Percentiles rank a stretch among this genome's conserved stretches.
Conservation (phyloP, 1,140 invertebrate species). For the Rhyzopertha dominica region DNA sequence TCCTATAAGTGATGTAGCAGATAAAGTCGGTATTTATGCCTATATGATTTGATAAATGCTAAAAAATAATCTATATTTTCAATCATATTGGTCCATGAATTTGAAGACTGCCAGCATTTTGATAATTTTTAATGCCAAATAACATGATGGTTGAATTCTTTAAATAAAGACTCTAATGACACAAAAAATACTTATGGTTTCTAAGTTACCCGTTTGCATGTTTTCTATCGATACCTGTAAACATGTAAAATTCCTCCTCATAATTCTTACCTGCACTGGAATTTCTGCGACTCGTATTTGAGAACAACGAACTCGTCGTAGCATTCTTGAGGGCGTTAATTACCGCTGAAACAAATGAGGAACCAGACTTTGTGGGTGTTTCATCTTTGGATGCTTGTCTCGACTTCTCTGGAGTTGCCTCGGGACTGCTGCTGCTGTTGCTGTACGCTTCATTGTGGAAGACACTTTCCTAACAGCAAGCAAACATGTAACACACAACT, state of each 20-base stretch:
- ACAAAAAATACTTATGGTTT: too few relatives aligned
- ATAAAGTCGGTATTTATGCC: too few relatives aligned
- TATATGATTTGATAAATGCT: too few relatives aligned
- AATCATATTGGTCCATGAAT: too few relatives aligned
- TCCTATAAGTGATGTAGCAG: too few relatives aligned
- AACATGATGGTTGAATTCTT: too few relatives aligned
- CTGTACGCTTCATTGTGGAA: conserved; percentile 71
- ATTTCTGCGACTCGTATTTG: conserved; percentile 32
- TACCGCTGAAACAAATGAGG: conserved; percentile 61
- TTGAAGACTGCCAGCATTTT: too few relatives aligned
- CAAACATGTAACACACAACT: too few relatives aligned
- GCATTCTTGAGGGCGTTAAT: conserved; percentile 64
- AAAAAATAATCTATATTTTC: too few relatives aligned
- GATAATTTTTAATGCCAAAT: too few relatives aligned
- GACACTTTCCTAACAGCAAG: conserved; percentile 56
- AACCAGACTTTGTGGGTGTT: conserved; percentile 52
- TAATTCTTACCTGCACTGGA: conserved; percentile 30
- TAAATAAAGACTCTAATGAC: too few relatives aligned
- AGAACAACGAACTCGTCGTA: conserved; percentile 50
- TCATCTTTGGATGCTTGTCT: conserved; percentile 48
- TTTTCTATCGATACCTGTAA: background rate
- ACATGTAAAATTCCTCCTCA: conserved; percentile 13
- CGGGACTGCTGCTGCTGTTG: conserved; percentile 55
- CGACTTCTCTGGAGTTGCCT: conserved; percentile 55
- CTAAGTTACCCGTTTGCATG: too few relatives aligned